phyloP scores from a whole-genome alignment of 1,140 invertebrate genomes.

The Schlechtendalia chinensis region DNA sequence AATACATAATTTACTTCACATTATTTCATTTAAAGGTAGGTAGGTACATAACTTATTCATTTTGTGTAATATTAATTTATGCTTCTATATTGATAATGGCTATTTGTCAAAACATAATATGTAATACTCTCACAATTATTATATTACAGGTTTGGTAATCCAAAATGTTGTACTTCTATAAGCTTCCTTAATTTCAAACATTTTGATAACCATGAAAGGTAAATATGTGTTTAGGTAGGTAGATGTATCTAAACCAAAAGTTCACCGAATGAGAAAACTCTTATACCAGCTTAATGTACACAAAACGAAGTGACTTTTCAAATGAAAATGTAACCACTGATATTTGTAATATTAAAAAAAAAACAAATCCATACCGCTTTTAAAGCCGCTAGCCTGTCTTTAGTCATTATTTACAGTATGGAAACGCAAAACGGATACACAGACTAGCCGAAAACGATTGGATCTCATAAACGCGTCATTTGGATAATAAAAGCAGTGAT shows the following conservation, averaged over 20 bases:
- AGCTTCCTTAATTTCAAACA: not conserved
- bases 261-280: not conserved
- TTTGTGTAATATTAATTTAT: too few relatives aligned
- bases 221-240: not conserved
- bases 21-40: too few relatives aligned
- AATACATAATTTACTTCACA: too few relatives aligned
- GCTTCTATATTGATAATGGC: too few relatives aligned
- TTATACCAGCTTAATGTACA: not conserved
- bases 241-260: not conserved
- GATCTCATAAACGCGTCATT: constrained; percentile 45
- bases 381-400: constrained; percentile 95
- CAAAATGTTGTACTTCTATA: too few relatives aligned
- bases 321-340: not conserved
- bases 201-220: not conserved
- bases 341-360: constrained; percentile 37
- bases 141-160: too few relatives aligned
- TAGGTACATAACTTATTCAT: too few relatives aligned
- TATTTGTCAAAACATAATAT: too few relatives aligned
- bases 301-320: not conserved
- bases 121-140: too few relatives aligned
- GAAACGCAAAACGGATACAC: constrained; percentile 38
- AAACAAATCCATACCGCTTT: constrained; percentile 76
- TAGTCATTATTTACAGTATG: constrained; percentile 74
- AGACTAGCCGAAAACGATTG: constrained; percentile 42
- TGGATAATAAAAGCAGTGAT: constrained; percentile 7